Base-by-base conservation (phyloP, 2,797 vertebrate genomes). In the Melanotaenia maccullochi region DNA sequence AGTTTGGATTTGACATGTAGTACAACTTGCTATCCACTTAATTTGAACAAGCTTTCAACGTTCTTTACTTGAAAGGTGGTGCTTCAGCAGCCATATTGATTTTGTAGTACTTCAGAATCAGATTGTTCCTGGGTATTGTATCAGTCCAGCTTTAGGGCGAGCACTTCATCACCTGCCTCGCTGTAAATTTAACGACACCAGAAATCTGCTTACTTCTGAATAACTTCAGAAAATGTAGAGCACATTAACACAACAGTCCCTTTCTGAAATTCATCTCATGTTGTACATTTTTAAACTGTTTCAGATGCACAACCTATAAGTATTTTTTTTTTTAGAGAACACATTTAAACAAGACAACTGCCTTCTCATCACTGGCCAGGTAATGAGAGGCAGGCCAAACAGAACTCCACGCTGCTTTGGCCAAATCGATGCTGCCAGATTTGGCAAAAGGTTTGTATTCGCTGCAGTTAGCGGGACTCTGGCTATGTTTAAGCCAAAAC, bases 351-450 rank as follows among this genome's bases (percentile, higher is more conserved):
- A 58, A 44, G 55, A 5, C 22, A 58, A 65, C 58, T 56, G 40
- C 72, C 72, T 32, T 68, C 35, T 78, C 71, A 73, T 81, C 47
- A 57, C 56, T 58, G 51, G 75, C 68, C 82, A 87, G 77, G 75
- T 79, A 85, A 70, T 79, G 81, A 60, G 78, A 87, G 73, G 75
- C 33, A 40, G 61, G 63, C 62, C 35, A 38, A 76, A 85, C 65
- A 74, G 62, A 76, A 71, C 71, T 54, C 40, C 65, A 54, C 68
- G 83, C 68, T 5, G 33, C 69, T 64, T 75, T 57, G 75, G 40
- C 36, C 9, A 38, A 38, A 13, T 38, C 11, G 2, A 12, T 0
- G 36, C 12, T 38, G 36, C 35, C 11, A 38, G 36, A 38, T 13
- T 38, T 38, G 36, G 36, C 9, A 3, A 11, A 12, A 12, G 36